A percentile compares a stretch with the other conserved stretches of the same genome.
phyloP scores from a whole-genome alignment of 2,888 invertebrate species.

The Rotaria sp. region DNA sequence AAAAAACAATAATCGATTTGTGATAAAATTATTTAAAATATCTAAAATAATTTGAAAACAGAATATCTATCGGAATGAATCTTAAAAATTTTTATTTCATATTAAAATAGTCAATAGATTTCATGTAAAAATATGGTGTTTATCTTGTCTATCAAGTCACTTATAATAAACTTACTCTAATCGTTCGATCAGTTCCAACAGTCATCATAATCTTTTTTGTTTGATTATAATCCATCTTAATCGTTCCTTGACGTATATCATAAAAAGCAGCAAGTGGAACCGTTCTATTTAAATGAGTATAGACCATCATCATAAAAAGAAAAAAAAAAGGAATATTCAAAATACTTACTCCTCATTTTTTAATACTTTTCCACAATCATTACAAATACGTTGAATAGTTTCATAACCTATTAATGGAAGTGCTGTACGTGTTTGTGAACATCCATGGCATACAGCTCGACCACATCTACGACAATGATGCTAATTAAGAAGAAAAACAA shows the following conservation, averaged over 20 bases:
- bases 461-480: conserved; percentile 70
- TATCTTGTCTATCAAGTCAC: no score
- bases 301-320: background rate
- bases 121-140: no score
- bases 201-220: conserved; percentile 77
- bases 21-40: no score
- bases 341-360: conserved; percentile 33
- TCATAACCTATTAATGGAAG: conserved; percentile 96
- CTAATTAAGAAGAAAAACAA: conserved; percentile 45
- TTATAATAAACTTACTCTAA: conserved; percentile 62
- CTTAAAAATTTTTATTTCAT: no score
- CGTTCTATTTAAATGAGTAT: conserved; percentile 62
- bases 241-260: conserved; percentile 83
- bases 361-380: conserved; percentile 63
- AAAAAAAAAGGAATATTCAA: background rate
- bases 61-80: no score
- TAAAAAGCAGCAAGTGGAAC: conserved; percentile 86
- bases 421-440: conserved; percentile 76
- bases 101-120: no score
- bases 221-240: conserved; percentile 80
- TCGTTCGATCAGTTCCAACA: conserved; percentile 84
- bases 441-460: conserved; percentile 84
- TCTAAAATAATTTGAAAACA: no score
- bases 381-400: conserved; percentile 89
- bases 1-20: no score